Base-by-base conservation (phyloP, 2,113 vertebrate genomes). In the Taurulus bubalis region DNA sequence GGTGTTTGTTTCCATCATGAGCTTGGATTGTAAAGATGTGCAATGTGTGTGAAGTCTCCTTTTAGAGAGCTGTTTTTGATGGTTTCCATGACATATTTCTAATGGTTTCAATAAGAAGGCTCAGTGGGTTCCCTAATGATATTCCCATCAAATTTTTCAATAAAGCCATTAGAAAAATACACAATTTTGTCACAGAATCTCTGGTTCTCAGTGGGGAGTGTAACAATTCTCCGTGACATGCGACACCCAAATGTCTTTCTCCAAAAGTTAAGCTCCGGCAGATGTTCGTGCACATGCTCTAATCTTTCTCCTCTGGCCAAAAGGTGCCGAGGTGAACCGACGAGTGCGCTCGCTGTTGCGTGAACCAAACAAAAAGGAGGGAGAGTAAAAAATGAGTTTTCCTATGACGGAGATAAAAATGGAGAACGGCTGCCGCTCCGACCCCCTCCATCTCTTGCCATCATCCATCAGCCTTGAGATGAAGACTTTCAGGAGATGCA, bases 391-490 rank as follows among this genome's bases (percentile, higher is more conserved):
- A 75, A 70, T 1, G 4, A 0, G 15, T 47, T 80, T 70, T 85
- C 59, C 75, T 51, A 58, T 80, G 84, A 72, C 38, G 70, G 79
- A 71, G 66, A 83, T 78, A 84, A 85, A 89, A 78, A 80, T 77
- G 80, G 73, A 87, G 69, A 79, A 40, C 4, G 38, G 67, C 83
- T 89, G 71, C 63, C 8, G 60, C 10, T 1, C 64, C 34, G 56
- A 77, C 65, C 79, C 51, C 51, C 81, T 82, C 83, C 75, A 30
- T 80, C 77, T 75, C 71, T 77, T 18, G 3, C 69, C 72, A 42
- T 80, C 83, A 93, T 90, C 86, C 80, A 84, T 91, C 86, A 91
- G 85, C 65, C 71, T 65, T 68, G 80, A 85, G 85, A 93, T 89
- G 84, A 89, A 90, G 81, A 85, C 80, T 82, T 90, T 82, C 82